Conservation (phyloP, 2,888 invertebrate genomes). For the Amphipoea oculea region DNA sequence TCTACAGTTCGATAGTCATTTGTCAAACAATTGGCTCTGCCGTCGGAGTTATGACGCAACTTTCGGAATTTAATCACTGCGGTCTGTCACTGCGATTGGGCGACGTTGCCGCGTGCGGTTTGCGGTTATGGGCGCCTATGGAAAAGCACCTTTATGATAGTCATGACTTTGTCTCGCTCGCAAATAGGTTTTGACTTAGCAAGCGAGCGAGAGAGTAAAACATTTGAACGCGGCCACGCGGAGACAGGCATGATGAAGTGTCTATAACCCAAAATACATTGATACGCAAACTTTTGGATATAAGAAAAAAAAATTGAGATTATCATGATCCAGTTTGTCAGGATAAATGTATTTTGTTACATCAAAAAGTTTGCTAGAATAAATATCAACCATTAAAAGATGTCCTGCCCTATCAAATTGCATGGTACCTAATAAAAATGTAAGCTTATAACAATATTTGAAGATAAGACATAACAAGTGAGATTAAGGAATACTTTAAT, state of each 20-base stretch:
- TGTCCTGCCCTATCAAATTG: constrained; percentile 7
- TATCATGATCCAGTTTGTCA: not conserved
- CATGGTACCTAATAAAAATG: constrained; percentile 19
- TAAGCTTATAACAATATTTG: constrained; percentile 51
- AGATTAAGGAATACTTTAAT: constrained; percentile 51
- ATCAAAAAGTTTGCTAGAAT: not conserved
- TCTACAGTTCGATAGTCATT: no score
- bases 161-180: not conserved
- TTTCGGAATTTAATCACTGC: not conserved
- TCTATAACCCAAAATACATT: not conserved
- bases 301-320: not conserved
- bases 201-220: not conserved
- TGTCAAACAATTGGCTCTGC: no score
- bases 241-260: not conserved
- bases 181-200: not conserved
- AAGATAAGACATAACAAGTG: constrained; percentile 48
- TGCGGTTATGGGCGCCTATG: no score
- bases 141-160: not conserved
- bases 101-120: no score
- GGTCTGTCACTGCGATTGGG: not conserved
- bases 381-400: not conserved
- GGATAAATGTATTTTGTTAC: not conserved
- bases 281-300: not conserved
- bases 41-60: no score
- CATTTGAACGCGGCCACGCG: not conserved